Percentiles rank a stretch among this genome's conserved stretches.
phyloP scores from a whole-genome alignment of 2,113 vertebrate genomes.

The Cinclus mexicanus region DNA sequence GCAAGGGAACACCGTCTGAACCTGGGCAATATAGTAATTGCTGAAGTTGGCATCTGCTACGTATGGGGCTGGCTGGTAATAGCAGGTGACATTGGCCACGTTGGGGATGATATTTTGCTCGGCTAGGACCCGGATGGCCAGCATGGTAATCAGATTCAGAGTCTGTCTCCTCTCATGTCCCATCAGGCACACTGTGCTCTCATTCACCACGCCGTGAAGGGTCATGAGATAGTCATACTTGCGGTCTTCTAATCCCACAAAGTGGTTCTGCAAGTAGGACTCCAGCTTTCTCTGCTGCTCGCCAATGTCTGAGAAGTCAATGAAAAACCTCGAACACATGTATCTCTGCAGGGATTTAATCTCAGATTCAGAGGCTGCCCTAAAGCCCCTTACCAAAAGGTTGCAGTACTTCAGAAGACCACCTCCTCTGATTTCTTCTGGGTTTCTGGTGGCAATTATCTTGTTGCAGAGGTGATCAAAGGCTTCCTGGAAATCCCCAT shows the following conservation, averaged over 20 bases:
- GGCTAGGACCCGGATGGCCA: constrained; percentile 93
- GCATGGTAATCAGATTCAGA: constrained; percentile 95
- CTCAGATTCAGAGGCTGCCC: constrained; percentile 88
- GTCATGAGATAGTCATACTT: constrained; percentile 99
- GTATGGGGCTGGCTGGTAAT: constrained; percentile 98
- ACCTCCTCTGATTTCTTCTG: constrained; percentile 96
- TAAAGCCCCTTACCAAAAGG: constrained; percentile 94
- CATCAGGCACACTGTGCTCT: constrained; percentile 99
- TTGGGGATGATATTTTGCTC: constrained; percentile 99
- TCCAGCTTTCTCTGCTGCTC: constrained; percentile 98
- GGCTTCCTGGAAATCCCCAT: constrained; percentile 91
- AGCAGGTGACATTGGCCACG: constrained; percentile 98
- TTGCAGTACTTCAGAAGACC: constrained; percentile 99
- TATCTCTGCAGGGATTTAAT: constrained; percentile 99
- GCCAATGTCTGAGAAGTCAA: constrained; percentile 97
- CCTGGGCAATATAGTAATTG: constrained; percentile 98
- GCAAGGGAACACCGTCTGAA: constrained; percentile 95
- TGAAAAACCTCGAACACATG: constrained; percentile 99
- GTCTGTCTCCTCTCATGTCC: constrained; percentile 98
- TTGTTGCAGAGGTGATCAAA: constrained; percentile 95
- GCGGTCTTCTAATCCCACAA: constrained; percentile 97
- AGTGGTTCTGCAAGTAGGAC: constrained; percentile 99
- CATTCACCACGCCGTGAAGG: constrained; percentile 95
- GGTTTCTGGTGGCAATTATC: constrained; percentile 95
- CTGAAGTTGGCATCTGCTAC: constrained; percentile 98